Base-by-base conservation (phyloP, 2,113 vertebrate species). In the Hydrolagus affinis region DNA sequence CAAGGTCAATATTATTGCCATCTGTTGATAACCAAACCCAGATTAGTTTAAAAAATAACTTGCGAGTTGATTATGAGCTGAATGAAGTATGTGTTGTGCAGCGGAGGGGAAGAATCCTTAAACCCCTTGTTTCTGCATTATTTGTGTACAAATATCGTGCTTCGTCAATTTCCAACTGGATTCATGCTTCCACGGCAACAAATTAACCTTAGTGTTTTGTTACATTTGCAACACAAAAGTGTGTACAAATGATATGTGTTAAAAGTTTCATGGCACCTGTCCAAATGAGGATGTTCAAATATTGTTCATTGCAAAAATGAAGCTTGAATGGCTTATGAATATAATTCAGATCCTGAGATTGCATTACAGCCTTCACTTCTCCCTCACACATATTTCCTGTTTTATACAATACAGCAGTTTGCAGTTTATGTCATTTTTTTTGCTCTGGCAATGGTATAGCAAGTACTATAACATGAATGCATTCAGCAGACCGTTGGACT, bases 91-190 rank as follows among this genome's bases (percentile, higher is more conserved):
- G 17, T 32, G 44, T 44, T 44, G 44, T n/a, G 70, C 8, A 23
- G 4, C 9, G 23, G 25, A 8, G 70, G 23, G 70, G 70, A 28
- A 17, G 62, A 28, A 64, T 66, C 60, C 77, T 66, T 62, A 28
- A 57, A 83, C 15, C 19, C 15, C 10, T 4, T 44, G 66, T 19
- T 28, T 66, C 30, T 83, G 78, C 78, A 83, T 66, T 68, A 62
- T 60, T 68, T 28, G 30, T 32, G 17, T 83, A 30, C 11, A 83
- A 66, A 83, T 66, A 15, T 32, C 23, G 32, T 83, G 78, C 78
- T 83, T 83, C 64, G 30, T 68, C 66, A 83, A 83, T 62, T 66
- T 83, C 78, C 78, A 66, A 83, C 66, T 66, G 62, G 30, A 83
- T 66, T 66, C 62, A 66, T 68, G 60, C 78, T 66, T 66, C 23